These are phyloP conservation scores for Peucedramus taeniatus DNA, from an alignment of 2,113 vertebrate genomes.

Conservation along the genomic window DNA sequence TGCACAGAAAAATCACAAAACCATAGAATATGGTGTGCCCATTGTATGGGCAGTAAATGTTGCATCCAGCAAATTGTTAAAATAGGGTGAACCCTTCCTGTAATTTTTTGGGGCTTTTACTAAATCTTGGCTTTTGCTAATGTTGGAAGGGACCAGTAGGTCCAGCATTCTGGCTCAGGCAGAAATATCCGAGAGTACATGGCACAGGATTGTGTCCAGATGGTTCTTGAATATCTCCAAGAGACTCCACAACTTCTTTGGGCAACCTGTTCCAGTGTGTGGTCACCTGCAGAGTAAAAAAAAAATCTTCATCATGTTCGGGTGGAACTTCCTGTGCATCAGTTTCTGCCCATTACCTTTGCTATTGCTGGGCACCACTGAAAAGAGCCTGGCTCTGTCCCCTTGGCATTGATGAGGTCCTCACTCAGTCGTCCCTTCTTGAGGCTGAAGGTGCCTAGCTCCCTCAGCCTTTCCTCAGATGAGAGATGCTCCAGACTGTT, in stretches of 20 bases:
- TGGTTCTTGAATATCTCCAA: accelerated
- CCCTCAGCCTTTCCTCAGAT: background rate
- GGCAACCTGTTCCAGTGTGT: background rate
- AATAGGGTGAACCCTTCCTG: too few relatives aligned
- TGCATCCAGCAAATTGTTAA: too few relatives aligned
- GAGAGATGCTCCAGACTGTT: too few relatives aligned
- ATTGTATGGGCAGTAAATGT: too few relatives aligned
- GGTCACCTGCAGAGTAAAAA: background rate
- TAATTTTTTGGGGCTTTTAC: too few relatives aligned
- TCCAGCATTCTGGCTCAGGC: background rate
- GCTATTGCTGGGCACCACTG: background rate
- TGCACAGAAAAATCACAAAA: background rate
- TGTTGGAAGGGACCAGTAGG: background rate
- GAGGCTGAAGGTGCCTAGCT: background rate
- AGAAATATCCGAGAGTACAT: background rate
- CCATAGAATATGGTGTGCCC: background rate
- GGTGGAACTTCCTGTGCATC: background rate
- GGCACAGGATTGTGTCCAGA: background rate
- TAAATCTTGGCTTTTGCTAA: too few relatives aligned
- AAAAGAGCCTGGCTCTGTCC: background rate
- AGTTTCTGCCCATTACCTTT: background rate
- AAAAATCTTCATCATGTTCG: background rate
- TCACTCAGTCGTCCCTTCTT: accelerated
- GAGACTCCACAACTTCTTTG: background rate
- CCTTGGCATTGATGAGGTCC: background rate